Conservation (phyloP, 2,888 invertebrate genomes). For the Melinaea menophilus region DNA sequence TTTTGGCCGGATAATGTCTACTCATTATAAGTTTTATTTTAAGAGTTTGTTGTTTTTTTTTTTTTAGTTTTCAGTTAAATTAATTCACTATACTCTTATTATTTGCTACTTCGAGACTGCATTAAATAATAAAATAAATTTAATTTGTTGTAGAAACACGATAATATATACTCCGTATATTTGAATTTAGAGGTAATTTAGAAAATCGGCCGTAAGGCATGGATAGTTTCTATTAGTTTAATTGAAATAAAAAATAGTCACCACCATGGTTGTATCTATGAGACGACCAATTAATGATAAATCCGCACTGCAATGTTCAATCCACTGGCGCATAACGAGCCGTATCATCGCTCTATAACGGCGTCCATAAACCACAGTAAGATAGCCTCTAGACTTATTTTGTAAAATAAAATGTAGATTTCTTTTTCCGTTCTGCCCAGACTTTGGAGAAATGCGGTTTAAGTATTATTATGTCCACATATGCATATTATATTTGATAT, state of each 20-base stretch:
- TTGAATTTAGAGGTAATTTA: no score
- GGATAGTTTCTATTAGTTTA: no score
- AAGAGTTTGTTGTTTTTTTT: constrained; percentile 1
- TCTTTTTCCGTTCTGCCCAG: no score
- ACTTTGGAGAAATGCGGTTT: no score
- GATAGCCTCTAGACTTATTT: not conserved
- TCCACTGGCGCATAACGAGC: constrained; percentile 24
- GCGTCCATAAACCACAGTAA: constrained; percentile 2
- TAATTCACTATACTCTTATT: not conserved
- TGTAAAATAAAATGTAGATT: not conserved
- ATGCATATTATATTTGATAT: no score
- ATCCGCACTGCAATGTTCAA: not conserved
- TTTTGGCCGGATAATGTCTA: constrained; percentile 19
- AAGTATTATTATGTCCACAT: no score
- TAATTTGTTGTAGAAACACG: no score
- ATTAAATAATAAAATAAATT: no score
- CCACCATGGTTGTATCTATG: not conserved
- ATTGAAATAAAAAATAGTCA: no score
- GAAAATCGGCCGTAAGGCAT: no score
- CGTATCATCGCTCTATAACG: constrained; percentile 18
- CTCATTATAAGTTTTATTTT: constrained; percentile 1
- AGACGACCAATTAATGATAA: not conserved
- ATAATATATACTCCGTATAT: no score
- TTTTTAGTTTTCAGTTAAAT: not conserved
- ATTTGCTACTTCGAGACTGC: no score